Conservation (phyloP, 1,140 invertebrate genomes). For the Pogonomyrmex californicus region DNA sequence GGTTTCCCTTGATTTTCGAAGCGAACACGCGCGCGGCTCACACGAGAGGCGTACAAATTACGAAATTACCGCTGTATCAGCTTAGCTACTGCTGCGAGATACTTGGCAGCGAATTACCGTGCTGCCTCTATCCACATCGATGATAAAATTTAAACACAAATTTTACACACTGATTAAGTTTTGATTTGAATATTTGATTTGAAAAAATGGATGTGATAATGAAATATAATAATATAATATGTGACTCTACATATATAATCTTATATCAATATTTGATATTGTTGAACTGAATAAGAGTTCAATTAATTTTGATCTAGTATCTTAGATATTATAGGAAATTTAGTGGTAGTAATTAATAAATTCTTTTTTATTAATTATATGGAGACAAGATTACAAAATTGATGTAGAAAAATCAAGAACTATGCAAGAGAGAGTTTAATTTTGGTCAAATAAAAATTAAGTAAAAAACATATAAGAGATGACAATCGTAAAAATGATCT, state of each 20-base stretch:
- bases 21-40: slow-evolving; percentile 68
- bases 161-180: slow-evolving; percentile 12
- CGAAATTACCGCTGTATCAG: slow-evolving; percentile 71
- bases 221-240: background rate
- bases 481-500: background rate
- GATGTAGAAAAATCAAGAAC: background rate
- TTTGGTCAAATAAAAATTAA: background rate
- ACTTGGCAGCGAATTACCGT: slow-evolving; percentile 47
- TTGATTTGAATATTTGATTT: background rate
- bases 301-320: background rate
- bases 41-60: slow-evolving; percentile 69
- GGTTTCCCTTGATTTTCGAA: slow-evolving; percentile 75
- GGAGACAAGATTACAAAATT: background rate
- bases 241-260: background rate
- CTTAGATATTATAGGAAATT: background rate
- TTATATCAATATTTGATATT: background rate
- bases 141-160: slow-evolving; percentile 58
- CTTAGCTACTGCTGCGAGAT: slow-evolving; percentile 44
- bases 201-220: background rate
- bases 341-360: background rate
- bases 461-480: background rate
- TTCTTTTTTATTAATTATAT: background rate
- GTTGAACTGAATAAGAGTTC: background rate
- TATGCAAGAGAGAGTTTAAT: background rate
- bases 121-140: slow-evolving; percentile 1